Evolutionary conservation across 2,797 vertebrate species (phyloP).

Genomic region (Squalus acanthias): DNA sequence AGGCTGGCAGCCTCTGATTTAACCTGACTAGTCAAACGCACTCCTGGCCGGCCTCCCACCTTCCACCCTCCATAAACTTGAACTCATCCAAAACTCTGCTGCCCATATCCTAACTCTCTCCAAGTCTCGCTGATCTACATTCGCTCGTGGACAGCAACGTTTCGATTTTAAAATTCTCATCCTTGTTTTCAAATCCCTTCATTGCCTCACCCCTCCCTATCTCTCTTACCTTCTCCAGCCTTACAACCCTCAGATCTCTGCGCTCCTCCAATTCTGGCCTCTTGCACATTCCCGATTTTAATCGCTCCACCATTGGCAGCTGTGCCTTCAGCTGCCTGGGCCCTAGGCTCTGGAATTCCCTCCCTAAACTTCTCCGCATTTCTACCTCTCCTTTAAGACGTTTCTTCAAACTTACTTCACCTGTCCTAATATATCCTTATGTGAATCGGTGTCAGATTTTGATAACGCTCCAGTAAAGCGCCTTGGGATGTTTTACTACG

Average conservation of each 20-base stretch:
- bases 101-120: background rate
- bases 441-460: background rate
- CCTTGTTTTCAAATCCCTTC: background rate
- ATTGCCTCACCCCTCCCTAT: background rate
- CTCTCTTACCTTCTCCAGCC: background rate
- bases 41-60: background rate
- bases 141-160: background rate
- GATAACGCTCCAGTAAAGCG: background rate
- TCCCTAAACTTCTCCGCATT: background rate
- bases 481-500: background rate
- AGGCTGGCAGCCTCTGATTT: too few relatives aligned
- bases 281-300: background rate
- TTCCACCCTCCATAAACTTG: background rate
- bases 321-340: background rate
- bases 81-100: background rate
- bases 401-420: background rate
- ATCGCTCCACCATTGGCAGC: background rate
- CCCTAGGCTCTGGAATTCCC: background rate
- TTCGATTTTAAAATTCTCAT: background rate
- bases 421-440: background rate
- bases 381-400: background rate
- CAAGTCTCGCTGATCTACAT: too few relatives aligned
- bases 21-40: background rate
- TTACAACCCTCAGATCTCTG: background rate
- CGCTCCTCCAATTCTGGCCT: background rate